Evolutionary conservation across 2,113 vertebrate species (phyloP).

Genomic region (Coregonus clupeaformis): DNA sequence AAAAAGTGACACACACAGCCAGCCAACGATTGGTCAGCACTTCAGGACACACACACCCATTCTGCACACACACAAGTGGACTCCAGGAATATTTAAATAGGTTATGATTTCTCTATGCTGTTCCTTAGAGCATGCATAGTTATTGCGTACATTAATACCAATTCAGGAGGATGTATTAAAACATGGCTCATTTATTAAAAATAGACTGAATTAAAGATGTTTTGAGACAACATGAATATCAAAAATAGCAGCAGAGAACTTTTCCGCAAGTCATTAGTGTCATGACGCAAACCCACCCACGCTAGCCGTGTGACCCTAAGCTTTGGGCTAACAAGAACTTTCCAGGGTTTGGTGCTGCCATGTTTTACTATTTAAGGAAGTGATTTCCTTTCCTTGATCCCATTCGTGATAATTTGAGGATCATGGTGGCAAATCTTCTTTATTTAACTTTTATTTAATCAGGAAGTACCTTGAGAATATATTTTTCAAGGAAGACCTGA

Average conservation of each 20-base stretch:
- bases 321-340: slow-evolving; percentile 53
- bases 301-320: slow-evolving; percentile 38
- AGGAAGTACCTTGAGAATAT: slow-evolving; percentile 1
- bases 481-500: background rate
- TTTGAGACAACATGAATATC: no score
- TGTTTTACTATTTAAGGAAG: slow-evolving; percentile 54
- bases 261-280: slow-evolving; percentile 28
- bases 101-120: background rate
- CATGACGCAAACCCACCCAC: slow-evolving; percentile 50
- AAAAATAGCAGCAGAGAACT: background rate
- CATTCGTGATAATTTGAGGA: slow-evolving; percentile 19
- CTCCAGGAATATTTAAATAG: slow-evolving; percentile 16
- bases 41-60: slow-evolving; percentile 46
- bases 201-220: background rate
- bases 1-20: slow-evolving; percentile 37
- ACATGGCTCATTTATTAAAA: background rate
- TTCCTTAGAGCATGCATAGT: slow-evolving; percentile 1
- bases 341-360: slow-evolving; percentile 43
- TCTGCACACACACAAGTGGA: slow-evolving; percentile 24
- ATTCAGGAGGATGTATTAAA: background rate
- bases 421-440: slow-evolving; percentile 17
- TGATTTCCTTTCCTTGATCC: slow-evolving; percentile 49
- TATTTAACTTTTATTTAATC: slow-evolving; percentile 38
- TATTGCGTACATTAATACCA: background rate
- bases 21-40: slow-evolving; percentile 34